Evolutionary conservation across 2,888 invertebrate genomes (phyloP).

Genomic region (Andrena chrysosceles): DNA sequence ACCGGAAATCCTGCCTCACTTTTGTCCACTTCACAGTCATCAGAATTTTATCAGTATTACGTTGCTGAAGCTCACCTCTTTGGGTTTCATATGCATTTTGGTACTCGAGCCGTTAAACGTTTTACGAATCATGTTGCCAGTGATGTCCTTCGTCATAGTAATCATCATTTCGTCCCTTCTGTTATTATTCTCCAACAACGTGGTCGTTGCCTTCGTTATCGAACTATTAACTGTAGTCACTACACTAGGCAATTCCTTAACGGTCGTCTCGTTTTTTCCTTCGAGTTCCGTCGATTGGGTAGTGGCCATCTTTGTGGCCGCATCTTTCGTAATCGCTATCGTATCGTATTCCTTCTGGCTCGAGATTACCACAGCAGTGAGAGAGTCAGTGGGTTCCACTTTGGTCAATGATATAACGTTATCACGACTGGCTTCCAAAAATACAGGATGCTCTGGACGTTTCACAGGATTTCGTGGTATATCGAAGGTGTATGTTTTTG

Average conservation of each 20-base stretch:
- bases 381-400: constrained; percentile 78
- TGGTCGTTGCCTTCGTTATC: constrained; percentile 68
- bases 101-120: constrained; percentile 69
- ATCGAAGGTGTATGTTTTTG: constrained; percentile 55
- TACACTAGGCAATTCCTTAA: constrained; percentile 54
- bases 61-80: constrained; percentile 74
- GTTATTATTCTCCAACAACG: constrained; percentile 49
- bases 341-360: constrained; percentile 45
- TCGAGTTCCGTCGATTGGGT: constrained; percentile 44
- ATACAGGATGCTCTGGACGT: constrained; percentile 72
- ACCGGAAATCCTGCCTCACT: too few relatives aligned
- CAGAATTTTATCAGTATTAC: too few relatives aligned
- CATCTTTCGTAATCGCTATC: constrained; percentile 37
- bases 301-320: constrained; percentile 45
- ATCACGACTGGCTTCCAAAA: constrained; percentile 79
- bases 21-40: too few relatives aligned
- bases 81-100: constrained; percentile 75
- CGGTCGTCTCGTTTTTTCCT: constrained; percentile 40
- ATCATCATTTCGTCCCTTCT: constrained; percentile 46
- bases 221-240: constrained; percentile 71
- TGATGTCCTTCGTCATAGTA: constrained; percentile 70
- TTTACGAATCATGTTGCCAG: constrained; percentile 64
- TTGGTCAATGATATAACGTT: constrained; percentile 66
- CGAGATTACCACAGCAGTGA: constrained; percentile 61
- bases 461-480: constrained; percentile 72